phyloP scores from a whole-genome alignment of 2,888 invertebrate species.

The Meandrusa payeni region DNA sequence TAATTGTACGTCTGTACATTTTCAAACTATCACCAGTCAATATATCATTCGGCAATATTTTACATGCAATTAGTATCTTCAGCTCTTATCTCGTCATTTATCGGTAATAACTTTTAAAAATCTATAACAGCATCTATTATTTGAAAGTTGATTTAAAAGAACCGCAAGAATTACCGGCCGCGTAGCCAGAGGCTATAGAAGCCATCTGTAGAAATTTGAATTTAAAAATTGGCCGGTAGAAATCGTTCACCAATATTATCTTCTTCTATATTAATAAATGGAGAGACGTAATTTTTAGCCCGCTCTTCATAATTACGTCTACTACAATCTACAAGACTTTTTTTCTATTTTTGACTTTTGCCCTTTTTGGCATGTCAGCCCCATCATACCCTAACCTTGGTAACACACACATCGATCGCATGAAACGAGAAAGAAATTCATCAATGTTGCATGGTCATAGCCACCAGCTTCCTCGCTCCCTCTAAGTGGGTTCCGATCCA shows the following conservation, averaged over 20 bases:
- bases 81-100: slow-evolving; percentile 20
- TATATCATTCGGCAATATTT: slow-evolving; percentile 19
- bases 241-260: background rate
- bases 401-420: no score
- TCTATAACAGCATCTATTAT: slow-evolving; percentile 30
- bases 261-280: no score
- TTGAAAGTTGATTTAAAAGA: slow-evolving; percentile 36
- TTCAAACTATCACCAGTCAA: slow-evolving; percentile 8
- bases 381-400: no score
- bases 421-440: no score
- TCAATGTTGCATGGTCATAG: no score
- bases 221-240: slow-evolving; percentile 16
- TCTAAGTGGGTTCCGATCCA: no score
- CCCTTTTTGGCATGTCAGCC: no score
- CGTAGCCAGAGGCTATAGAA: slow-evolving; percentile 32
- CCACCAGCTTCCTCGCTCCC: no score
- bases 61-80: slow-evolving; percentile 18
- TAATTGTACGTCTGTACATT: slow-evolving; percentile 6
- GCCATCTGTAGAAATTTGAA: slow-evolving; percentile 29
- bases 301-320: no score
- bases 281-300: no score
- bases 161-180: slow-evolving; percentile 31
- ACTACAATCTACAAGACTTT: no score
- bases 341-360: no score
- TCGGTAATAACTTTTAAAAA: slow-evolving; percentile 25